Evolutionary conservation across 2,888 invertebrate species (phyloP), one percentile per base, ranked within the genome.

Genomic region (Sesamia inferens): DNA sequence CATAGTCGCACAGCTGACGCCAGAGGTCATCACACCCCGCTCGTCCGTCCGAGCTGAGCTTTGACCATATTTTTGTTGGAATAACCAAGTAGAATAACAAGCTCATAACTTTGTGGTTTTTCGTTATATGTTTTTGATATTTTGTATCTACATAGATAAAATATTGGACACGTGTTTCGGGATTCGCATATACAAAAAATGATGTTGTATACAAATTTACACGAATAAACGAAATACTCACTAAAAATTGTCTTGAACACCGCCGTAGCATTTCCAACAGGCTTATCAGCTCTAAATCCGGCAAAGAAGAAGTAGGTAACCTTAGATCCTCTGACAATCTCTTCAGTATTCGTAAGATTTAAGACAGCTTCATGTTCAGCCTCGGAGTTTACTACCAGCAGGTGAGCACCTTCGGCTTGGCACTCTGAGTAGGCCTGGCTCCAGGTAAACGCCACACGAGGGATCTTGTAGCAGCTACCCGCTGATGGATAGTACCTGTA

Each of bases 191-290:
- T n/a, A n/a, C n/a, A n/a, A n/a, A n/a, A n/a, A n/a, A n/a, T n/a
- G n/a, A n/a, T n/a, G n/a, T n/a, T n/a, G n/a, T n/a, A n/a, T n/a
- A n/a, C n/a, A n/a, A 19, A 19, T 48, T 48, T 48, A 16, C 48
- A 48, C 16, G 6, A 16, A 16, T 48, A 19, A 19, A 24, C 22
- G 4, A 63, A 65, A 67, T n/a, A 91, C 94, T 90, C 85, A 94
- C 94, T 93, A 24, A 93, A 93, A 54, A 95, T 87, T n/a, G 95
- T 95, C 77, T 85, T 91, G 68, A 93, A 95, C 14, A 91, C 89
- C 16, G 85, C 79, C 0, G 90, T 85, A 6, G 85, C 80, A 7
- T 87, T 87, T 10, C 84, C 87, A 5, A 74, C 79, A 0, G 87
- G 87, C 22, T 78, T 82, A 1, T 85, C 73, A 0, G 95, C 93